phyloP scores from a whole-genome alignment of 2,797 vertebrate species.

The Girardinus metallicus region DNA sequence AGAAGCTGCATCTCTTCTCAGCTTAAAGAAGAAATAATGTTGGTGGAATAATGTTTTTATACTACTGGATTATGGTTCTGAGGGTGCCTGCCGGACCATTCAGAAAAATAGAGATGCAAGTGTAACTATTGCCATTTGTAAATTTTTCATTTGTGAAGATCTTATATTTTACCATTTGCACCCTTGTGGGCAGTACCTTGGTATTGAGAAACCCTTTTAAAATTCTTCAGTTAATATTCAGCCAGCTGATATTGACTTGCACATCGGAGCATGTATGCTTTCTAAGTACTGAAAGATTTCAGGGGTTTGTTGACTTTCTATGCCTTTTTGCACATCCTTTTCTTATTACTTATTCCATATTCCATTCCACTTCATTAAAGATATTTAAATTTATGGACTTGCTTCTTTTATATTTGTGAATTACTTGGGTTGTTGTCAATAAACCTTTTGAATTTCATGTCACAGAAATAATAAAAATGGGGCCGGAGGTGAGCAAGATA shows the following conservation, averaged over 20 bases:
- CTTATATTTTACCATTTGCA: neutral
- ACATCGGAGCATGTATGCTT: too few relatives aligned
- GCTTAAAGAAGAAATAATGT: neutral
- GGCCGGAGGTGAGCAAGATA: too few relatives aligned
- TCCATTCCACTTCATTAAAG: too few relatives aligned
- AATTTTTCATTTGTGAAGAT: neutral
- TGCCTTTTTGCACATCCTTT: too few relatives aligned
- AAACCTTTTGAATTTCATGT: neutral
- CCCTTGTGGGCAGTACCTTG: neutral
- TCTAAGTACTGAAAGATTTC: too few relatives aligned
- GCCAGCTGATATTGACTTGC: too few relatives aligned
- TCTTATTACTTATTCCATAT: too few relatives aligned
- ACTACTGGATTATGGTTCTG: neutral
- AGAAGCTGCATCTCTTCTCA: too few relatives aligned
- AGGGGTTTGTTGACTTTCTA: too few relatives aligned
- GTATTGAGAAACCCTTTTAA: constrained; percentile 1
- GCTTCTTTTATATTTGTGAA: neutral
- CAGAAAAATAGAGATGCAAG: neutral
- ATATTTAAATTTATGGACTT: neutral
- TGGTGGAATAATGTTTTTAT: neutral
- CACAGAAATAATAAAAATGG: neutral
- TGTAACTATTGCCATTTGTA: neutral
- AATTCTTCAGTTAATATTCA: neutral
- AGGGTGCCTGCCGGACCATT: neutral
- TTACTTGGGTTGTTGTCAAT: neutral